Conservation (phyloP, 2,888 invertebrate species). For the Panopea generosa region DNA sequence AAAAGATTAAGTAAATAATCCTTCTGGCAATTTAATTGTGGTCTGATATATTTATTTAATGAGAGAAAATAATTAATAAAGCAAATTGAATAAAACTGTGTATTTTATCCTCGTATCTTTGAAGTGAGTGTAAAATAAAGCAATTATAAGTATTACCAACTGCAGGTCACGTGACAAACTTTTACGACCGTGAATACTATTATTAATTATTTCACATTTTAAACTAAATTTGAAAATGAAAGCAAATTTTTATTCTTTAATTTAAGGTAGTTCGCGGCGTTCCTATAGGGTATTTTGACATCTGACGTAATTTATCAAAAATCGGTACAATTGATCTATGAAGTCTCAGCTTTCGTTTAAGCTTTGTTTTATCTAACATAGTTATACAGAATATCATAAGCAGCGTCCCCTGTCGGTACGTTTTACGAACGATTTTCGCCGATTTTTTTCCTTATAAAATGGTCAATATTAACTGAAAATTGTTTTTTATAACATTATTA, state of each 20-base stretch:
- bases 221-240: conserved; percentile 3
- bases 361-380: conserved; percentile 3
- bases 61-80: conserved; percentile 1
- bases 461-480: too few relatives aligned
- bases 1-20: neutral
- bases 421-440: conserved; percentile 3
- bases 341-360: too few relatives aligned
- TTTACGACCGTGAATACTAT: conserved; percentile 3
- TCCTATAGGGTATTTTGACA: too few relatives aligned
- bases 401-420: conserved; percentile 1
- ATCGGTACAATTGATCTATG: too few relatives aligned
- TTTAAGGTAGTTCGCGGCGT: too few relatives aligned
- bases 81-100: conserved; percentile 1
- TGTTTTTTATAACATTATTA: too few relatives aligned
- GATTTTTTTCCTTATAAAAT: too few relatives aligned
- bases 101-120: conserved; percentile 3
- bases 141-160: conserved; percentile 1
- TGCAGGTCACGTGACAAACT: conserved; percentile 3
- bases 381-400: neutral
- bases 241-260: conserved; percentile 1
- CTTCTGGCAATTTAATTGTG: neutral
- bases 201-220: conserved; percentile 3
- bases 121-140: conserved; percentile 1
- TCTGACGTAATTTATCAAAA: too few relatives aligned
- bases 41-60: conserved; percentile 2